Conservation (phyloP, 2,888 invertebrate genomes). For the Chalcosyrphus nemorum region DNA sequence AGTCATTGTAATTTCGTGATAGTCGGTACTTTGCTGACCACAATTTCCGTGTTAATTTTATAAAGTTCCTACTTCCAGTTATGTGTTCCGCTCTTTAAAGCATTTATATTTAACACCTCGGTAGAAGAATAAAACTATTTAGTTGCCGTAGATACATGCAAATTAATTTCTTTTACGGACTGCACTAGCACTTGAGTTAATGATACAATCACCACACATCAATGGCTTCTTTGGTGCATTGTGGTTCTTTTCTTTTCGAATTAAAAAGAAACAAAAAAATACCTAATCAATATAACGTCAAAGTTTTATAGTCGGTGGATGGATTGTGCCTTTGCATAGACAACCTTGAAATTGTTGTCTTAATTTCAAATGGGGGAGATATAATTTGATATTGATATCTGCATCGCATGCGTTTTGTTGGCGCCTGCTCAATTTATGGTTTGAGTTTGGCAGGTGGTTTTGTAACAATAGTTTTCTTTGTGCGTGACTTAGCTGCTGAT, state of each 20-base stretch:
- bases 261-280: background rate
- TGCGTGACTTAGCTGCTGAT: no score
- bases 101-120: background rate
- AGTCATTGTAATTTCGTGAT: background rate
- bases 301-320: background rate
- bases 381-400: background rate
- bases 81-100: background rate
- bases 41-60: background rate
- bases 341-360: background rate
- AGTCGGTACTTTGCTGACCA: no score
- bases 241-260: background rate
- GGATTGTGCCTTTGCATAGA: background rate
- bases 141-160: background rate
- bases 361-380: background rate
- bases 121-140: background rate
- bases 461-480: no score
- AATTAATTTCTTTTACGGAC: slow-evolving; percentile 35
- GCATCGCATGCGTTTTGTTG: background rate
- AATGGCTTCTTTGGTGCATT: slow-evolving; percentile 1
- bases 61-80: background rate
- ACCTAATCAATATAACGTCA: background rate
- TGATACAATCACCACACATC: slow-evolving; percentile 59
- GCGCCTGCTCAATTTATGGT: no score
- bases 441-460: no score
- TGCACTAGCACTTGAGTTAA: slow-evolving; percentile 57